A percentile compares a stretch with the other conserved stretches of the same genome.
Conservation (phyloP, 2,797 vertebrate genomes). For the Manis javanica region DNA sequence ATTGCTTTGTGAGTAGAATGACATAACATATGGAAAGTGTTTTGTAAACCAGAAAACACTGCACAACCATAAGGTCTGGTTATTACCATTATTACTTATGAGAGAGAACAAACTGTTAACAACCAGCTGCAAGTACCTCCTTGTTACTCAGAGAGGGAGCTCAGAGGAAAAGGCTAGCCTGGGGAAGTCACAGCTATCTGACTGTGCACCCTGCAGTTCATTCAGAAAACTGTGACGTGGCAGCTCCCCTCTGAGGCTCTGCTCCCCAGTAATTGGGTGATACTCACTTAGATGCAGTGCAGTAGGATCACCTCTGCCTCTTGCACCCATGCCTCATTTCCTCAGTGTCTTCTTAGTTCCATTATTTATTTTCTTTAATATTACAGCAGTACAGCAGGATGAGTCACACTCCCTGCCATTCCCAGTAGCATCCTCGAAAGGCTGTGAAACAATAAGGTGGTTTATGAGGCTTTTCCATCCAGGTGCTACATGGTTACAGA, state of each 20-base stretch:
- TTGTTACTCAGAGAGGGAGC: conserved; percentile 65
- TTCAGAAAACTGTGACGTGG: conserved; percentile 71
- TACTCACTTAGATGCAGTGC: conserved; percentile 75
- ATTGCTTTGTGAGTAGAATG: background rate
- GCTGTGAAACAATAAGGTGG: conserved; percentile 84
- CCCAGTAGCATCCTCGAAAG: conserved; percentile 83
- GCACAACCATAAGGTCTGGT: conserved; percentile 34
- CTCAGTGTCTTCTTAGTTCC: conserved; percentile 87
- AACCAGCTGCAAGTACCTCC: conserved; percentile 41
- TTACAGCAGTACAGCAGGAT: conserved; percentile 84
- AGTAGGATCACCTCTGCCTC: conserved; percentile 82
- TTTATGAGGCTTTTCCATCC: conserved; percentile 84
- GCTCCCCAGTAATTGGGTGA: conserved; percentile 81
- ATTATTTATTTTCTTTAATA: conserved; percentile 90
- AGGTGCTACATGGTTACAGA: conserved; percentile 71
- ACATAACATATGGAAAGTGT: background rate
- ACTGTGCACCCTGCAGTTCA: conserved; percentile 52
- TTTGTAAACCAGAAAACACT: conserved; percentile 42
- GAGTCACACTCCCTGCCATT: conserved; percentile 86
- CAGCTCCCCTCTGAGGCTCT: conserved; percentile 66
- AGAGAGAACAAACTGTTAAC: conserved; percentile 56
- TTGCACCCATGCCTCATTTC: conserved; percentile 85
- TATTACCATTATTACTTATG: conserved; percentile 59
- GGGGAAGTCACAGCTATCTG: conserved; percentile 58
- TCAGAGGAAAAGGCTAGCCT: conserved; percentile 27